Evolutionary conservation across 2,888 invertebrate genomes (phyloP).

Genomic region (Maniola hyperantus): DNA sequence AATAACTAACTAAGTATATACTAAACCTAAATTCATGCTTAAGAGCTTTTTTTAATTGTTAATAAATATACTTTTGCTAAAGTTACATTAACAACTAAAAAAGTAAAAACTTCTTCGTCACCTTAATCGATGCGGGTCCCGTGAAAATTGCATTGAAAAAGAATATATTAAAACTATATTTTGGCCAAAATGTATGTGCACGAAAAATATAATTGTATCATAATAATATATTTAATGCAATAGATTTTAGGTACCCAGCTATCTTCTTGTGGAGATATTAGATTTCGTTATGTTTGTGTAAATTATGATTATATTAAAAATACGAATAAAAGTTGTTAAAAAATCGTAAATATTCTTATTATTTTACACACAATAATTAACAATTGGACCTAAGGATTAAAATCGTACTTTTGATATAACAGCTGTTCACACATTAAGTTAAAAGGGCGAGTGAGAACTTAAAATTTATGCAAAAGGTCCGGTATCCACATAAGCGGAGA

Average conservation of each 20-base stretch:
- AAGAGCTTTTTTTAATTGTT: too few species aligned
- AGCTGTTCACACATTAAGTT: too few species aligned
- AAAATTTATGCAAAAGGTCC: too few species aligned
- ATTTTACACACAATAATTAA: slow-evolving; percentile 5
- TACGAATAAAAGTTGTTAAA: slow-evolving; percentile 78
- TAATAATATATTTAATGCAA: slow-evolving; percentile 8
- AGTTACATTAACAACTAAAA: neutral
- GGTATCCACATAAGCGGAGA: too few species aligned
- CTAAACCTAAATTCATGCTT: neutral
- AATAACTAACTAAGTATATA: neutral
- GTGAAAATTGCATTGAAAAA: slow-evolving; percentile 9
- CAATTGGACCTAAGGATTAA: too few species aligned
- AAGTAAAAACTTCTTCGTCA: neutral
- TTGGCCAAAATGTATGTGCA: neutral
- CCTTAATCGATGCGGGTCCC: neutral
- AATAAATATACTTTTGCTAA: neutral
- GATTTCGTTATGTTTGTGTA: slow-evolving; percentile 80
- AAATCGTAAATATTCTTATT: slow-evolving; percentile 51
- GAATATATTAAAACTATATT: neutral
- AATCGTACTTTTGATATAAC: too few species aligned
- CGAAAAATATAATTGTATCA: slow-evolving; percentile 3
- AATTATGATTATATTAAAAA: slow-evolving; percentile 70
- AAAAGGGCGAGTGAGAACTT: too few species aligned
- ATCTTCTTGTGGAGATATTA: slow-evolving; percentile 55
- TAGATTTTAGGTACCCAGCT: slow-evolving; percentile 30